Evolutionary conservation across 2,797 vertebrate species (phyloP), one percentile per base, ranked within the genome.

Genomic region (Poecilia picta): DNA sequence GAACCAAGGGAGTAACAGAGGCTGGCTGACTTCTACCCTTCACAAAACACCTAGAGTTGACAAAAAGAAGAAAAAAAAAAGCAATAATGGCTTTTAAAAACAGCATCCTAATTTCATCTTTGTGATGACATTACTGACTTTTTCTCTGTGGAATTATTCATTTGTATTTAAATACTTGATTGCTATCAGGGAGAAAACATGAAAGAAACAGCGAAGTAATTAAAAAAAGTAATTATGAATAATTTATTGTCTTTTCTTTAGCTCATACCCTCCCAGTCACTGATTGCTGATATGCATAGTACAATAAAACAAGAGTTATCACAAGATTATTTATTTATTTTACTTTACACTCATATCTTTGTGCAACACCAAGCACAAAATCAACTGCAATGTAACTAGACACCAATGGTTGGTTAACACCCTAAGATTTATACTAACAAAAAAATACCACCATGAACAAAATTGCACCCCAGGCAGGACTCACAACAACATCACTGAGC

Each of bases 381-480:
- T 23, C 18, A 66, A 66, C 62, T 66, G 20, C 36, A 68, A n/a
- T 55, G 25, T 55, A 55, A 68, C 11, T 11, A 18, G 10, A 23
- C 62, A 39, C 16, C 20, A 66, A 39, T 5, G 33, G 36, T 5
- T 23, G 5, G 18, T 23, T 41, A 68, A 68, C 20, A 41, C 1
- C 47, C 57, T 85, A 80, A 66, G 8, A 39, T 66, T 66, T 20
- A 66, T 23, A 20, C 16, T 36, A 36, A 36, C 62, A 39, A 39
- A 39, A 18, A 33, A 64, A 36, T 73, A 79, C 28, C 75, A 83
- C 71, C 81, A 75, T 76, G 71, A 81, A 81, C 64, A 81, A 47
- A 76, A 62, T 49, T 75, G 57, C 78, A 81, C 83, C 85, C 68
- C 71, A 25, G 88, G 79, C 78, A 87, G 82, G 78, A 86, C 12